Conservation (phyloP, 2,113 vertebrate species). For the Psilopogon haemacephalus region DNA sequence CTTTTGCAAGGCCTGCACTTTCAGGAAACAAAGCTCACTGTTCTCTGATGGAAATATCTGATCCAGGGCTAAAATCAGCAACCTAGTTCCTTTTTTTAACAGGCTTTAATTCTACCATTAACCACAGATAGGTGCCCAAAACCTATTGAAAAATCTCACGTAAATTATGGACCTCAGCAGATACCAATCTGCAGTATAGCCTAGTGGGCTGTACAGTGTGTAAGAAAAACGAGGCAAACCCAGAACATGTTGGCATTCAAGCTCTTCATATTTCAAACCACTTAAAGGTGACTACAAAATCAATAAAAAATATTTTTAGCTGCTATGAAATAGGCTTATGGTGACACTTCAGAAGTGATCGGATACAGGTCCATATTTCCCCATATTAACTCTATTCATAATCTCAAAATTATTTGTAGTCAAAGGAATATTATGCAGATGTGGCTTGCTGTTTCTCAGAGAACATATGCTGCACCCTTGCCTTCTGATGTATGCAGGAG, state of each 20-base stretch:
- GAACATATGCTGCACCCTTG: neutral
- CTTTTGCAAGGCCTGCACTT: conserved; percentile 51
- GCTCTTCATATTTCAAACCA: neutral
- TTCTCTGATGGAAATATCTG: conserved; percentile 18
- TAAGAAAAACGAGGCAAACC: neutral
- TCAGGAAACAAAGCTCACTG: conserved; percentile 5
- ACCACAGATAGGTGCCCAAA: conserved; percentile 6
- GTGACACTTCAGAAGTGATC: neutral
- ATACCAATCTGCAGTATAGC: neutral
- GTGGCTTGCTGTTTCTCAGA: neutral
- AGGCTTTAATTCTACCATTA: conserved; percentile 40
- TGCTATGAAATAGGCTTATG: neutral
- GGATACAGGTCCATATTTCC: neutral
- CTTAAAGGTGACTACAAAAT: neutral
- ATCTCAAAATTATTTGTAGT: neutral
- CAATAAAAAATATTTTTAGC: neutral
- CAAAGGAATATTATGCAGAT: neutral
- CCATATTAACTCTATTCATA: neutral
- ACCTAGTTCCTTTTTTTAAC: neutral
- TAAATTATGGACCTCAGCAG: conserved; percentile 26
- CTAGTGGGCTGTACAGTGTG: neutral
- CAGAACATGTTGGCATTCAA: neutral
- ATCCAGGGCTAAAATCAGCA: conserved; percentile 4
- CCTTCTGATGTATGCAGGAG: neutral
- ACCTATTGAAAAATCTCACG: neutral